Evolutionary conservation across 1,140 invertebrate genomes (phyloP), one percentile per base, ranked within the genome.

Genomic region (Eumaeus atala): DNA sequence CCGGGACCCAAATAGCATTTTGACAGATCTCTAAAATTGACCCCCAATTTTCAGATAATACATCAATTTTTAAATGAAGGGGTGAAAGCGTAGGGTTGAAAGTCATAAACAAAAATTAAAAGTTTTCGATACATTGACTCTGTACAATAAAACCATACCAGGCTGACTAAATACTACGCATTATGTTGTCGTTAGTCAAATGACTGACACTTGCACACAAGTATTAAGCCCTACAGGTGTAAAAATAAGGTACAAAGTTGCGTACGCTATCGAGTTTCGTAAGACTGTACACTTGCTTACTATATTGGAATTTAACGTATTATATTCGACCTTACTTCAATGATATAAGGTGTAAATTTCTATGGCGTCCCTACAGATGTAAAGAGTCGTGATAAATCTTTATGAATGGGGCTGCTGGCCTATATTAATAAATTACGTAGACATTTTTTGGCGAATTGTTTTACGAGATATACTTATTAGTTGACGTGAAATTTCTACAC

Each of bases 101-200:
- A 28, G 50, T 70, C 77, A 84, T 84, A 79, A 84, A 83, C 70
- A 79, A 79, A 83, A 84, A 86, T 86, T 86, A 86, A 86, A 86
- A 84, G 58, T 84, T 81, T 74, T 72, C 80, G 73, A 78, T 86
- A 86, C 83, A 84, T 84, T 86, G 69, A 78, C 58, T 69, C 52
- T 61, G 62, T 66, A 86, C 80, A 86, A 85, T 82, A 70, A 72
- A 74, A 77, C 71, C 74, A 69, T 80, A 73, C 67, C 69, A 62
- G 67, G 68, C 63, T 69, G 66, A 74, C 77, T 86, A 86, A 86
- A 82, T 81, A 82, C 78, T 74, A 57, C 61, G 59, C 64, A 86
- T 85, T 81, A 84, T 81, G 78, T 74, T 82, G 71, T 85, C 80
- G 74, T 85, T 85, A 85, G 74, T 75, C 70, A 70, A 79, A 77